Evolutionary conservation across 2,888 invertebrate genomes (phyloP), one percentile per base, ranked within the genome.

Genomic region (Dione vanillae): DNA sequence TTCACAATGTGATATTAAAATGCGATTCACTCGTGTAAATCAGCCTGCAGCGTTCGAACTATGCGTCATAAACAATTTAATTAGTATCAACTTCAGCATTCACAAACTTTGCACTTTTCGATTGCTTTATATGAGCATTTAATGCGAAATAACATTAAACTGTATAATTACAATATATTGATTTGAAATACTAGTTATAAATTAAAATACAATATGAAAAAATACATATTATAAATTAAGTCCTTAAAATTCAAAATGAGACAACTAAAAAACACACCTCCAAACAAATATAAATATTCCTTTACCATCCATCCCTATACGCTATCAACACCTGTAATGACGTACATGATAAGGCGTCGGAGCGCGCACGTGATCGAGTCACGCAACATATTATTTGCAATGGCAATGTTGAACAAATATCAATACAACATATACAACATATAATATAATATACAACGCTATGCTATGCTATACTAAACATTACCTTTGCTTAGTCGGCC

Each of bases 61-160:
- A 83, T 80, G 77, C 76, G 82, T 75, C 83, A 77, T 77, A 81
- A 83, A 85, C 87, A 86, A 87, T 86, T 86, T 85, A 86, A 87
- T 87, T 86, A 87, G 82, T 80, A 75, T 76, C 67, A 77, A 77
- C 77, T 78, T 65, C 70, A 77, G 70, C 78, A 77, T 75, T 72
- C 76, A 70, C 76, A 67, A 64, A 69, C 54, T 70, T 66, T 41
- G 54, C 61, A 61, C 58, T 49, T 47, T 67, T 71, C 59, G 64
- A 66, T 58, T 69, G 69, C 66, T 67, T 62, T 62, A 41, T 67
- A 62, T 61, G 37, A 58, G 67, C 67, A 54, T 56, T 61, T 62
- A 54, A 59, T 61, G 62, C 67, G 37, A 54, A 54, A 35, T 61
- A 52, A 40, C 62, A 20, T 54, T 19, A 11, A 40, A 16, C 43